A percentile compares a stretch with the other conserved stretches of the same genome.
Conservation (phyloP, 1,140 invertebrate species). For the Caenorhabditis latens region DNA sequence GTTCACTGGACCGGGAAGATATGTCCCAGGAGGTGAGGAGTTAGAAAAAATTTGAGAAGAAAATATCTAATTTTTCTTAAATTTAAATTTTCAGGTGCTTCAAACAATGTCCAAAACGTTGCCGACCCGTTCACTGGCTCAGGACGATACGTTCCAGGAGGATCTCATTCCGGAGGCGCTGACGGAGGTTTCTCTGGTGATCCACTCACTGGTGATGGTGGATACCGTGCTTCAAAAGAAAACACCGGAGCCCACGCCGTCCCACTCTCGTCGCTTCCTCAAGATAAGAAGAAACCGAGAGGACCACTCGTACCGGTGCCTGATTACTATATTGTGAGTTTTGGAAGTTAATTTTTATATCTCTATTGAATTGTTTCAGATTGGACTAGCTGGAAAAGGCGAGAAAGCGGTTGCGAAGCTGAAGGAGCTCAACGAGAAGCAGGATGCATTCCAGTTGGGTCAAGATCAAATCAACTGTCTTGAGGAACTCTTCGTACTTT, state of each 20-base stretch:
- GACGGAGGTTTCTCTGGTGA: constrained; percentile 81
- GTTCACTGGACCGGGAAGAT: constrained; percentile 79
- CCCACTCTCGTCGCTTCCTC: neutral
- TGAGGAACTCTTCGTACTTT: constrained; percentile 1
- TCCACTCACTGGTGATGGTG: constrained; percentile 51
- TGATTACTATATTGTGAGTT: constrained; percentile 13
- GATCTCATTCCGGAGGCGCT: constrained; percentile 72
- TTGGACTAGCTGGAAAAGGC: constrained; percentile 64
- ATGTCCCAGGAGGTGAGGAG: constrained; percentile 78
- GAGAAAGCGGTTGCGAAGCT: constrained; percentile 71
- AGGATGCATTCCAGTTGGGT: constrained; percentile 54
- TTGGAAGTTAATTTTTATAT: neutral
- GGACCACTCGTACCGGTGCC: constrained; percentile 23
- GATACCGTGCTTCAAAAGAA: constrained; percentile 14
- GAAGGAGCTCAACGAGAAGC: constrained; percentile 68
- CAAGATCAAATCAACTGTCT: constrained; percentile 48
- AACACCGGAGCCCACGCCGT: neutral
- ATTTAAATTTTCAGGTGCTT: neutral
- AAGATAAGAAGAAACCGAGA: constrained; percentile 16
- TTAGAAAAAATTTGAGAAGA: too few species aligned
- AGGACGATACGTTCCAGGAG: constrained; percentile 55
- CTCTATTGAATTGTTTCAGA: constrained; percentile 14
- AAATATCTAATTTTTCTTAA: neutral
- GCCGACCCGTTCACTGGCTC: constrained; percentile 78
- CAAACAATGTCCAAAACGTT: constrained; percentile 37